Evolutionary conservation across 2,888 invertebrate genomes (phyloP).

Genomic region (Hypomecis punctinalis): DNA sequence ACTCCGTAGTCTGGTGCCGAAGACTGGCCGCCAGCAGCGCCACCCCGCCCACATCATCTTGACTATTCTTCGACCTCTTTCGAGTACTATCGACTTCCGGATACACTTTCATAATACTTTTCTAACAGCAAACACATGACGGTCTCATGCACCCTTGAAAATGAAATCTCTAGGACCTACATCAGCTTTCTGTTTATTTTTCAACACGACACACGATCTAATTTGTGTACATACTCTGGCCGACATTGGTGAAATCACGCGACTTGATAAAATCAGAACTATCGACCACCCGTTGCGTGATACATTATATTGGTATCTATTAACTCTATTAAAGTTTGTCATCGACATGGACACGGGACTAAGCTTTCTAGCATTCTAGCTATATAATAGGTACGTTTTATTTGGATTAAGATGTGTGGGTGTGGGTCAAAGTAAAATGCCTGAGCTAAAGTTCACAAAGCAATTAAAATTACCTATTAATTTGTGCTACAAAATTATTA

Average conservation of each 20-base stretch:
- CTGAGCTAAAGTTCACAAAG: no score
- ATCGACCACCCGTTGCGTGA: constrained; percentile 67
- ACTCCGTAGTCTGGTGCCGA: constrained; percentile 89
- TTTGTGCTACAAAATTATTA: no score
- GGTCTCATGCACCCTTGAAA: background rate
- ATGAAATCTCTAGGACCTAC: constrained; percentile 12
- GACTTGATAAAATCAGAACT: constrained; percentile 61
- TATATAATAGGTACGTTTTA: no score
- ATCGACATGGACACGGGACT: background rate
- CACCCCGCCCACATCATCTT: constrained; percentile 60
- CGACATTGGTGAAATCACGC: constrained; percentile 54
- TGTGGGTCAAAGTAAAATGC: background rate
- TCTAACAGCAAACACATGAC: constrained; percentile 16
- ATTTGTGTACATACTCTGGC: constrained; percentile 27
- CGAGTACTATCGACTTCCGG: constrained; percentile 56
- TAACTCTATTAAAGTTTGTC: constrained; percentile 35
- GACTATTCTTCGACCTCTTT: constrained; percentile 45
- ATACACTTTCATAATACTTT: constrained; percentile 65
- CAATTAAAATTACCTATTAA: no score
- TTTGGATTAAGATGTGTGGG: background rate
- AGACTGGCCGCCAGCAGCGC: constrained; percentile 86
- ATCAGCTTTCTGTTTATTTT: constrained; percentile 27
- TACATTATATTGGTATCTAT: constrained; percentile 23
- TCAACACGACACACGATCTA: constrained; percentile 53
- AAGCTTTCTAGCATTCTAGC: no score